These are phyloP conservation scores for Tenrec ecaudatus DNA, from an alignment of 2,113 vertebrate species.

Conservation along the genomic window DNA sequence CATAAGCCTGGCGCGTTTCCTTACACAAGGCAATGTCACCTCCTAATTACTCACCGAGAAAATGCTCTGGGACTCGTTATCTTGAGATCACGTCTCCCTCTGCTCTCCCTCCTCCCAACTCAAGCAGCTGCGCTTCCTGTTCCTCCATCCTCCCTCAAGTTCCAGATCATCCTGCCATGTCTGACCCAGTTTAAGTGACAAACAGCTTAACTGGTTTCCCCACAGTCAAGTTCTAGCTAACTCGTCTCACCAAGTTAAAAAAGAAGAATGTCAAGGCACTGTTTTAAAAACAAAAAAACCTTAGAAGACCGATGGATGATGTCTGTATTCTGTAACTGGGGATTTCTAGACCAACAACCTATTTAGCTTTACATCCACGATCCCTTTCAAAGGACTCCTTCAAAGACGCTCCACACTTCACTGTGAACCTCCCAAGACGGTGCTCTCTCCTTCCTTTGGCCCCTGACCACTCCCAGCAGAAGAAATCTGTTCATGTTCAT, in stretches of 20 bases:
- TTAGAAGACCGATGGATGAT: background rate
- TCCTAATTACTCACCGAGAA: background rate
- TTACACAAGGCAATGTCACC: background rate
- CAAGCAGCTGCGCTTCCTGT: background rate
- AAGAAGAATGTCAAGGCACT: background rate
- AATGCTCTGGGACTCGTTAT: background rate
- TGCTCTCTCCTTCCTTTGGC: background rate
- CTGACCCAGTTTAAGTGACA: background rate
- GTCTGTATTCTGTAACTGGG: background rate
- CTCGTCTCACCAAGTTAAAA: background rate
- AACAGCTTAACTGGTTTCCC: background rate
- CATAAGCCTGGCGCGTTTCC: background rate
- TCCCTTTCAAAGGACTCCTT: background rate
- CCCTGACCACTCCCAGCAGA: background rate
- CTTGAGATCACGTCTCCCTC: background rate
- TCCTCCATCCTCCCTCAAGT: no score
- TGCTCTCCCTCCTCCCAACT: background rate
- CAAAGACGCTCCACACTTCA: background rate
- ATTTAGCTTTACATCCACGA: background rate
- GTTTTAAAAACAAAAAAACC: background rate
- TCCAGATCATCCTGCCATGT: conserved; percentile 1
- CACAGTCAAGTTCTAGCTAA: conserved; percentile 4
- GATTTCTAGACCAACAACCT: background rate
- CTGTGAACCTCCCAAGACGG: background rate
- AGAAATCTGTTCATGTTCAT: background rate